Conservation (phyloP, 2,113 vertebrate genomes). For the Antennarius striatus region DNA sequence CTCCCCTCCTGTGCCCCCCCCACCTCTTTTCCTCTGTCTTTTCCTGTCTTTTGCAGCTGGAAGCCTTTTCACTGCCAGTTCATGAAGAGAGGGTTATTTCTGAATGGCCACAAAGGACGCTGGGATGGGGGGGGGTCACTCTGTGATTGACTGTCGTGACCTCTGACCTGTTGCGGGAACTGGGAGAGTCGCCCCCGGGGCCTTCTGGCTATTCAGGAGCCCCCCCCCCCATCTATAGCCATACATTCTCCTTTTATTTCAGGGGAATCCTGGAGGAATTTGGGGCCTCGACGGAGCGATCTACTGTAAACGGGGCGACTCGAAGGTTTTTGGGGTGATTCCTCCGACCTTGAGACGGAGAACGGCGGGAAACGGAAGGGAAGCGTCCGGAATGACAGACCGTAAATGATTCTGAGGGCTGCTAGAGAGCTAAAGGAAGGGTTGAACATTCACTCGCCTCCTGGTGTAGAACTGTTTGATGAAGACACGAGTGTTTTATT, state of each 20-base stretch:
- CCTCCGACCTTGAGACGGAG: conserved; percentile 24
- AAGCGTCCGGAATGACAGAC: not conserved
- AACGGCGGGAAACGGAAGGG: not conserved
- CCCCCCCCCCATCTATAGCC: conserved; percentile 49
- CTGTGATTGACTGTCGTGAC: conserved; percentile 76
- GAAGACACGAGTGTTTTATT: conserved; percentile 59
- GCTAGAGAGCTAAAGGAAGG: conserved; percentile 12
- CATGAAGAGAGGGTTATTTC: conserved; percentile 68
- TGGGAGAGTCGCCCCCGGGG: conserved; percentile 59
- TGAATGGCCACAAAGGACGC: conserved; percentile 68
- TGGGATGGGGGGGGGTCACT: conserved; percentile 35
- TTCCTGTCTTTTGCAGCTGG: conserved; percentile 75
- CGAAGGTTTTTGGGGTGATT: conserved; percentile 4
- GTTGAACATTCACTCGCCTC: conserved; percentile 11
- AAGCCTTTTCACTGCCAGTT: conserved; percentile 76
- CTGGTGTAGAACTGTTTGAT: conserved; percentile 19
- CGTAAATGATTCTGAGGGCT: conserved; percentile 44
- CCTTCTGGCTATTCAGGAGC: conserved; percentile 54
- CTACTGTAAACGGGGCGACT: conserved; percentile 40
- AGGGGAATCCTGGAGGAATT: conserved; percentile 36
- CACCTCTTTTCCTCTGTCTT: conserved; percentile 49
- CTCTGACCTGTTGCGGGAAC: conserved; percentile 67
- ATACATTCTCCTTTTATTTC: conserved; percentile 34
- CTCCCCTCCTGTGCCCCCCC: conserved; percentile 23
- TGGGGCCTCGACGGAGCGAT: conserved; percentile 20